A percentile compares a stretch with the other conserved stretches of the same genome.
Conservation (phyloP, 2,888 invertebrate genomes). For the Drosophila colorata region DNA sequence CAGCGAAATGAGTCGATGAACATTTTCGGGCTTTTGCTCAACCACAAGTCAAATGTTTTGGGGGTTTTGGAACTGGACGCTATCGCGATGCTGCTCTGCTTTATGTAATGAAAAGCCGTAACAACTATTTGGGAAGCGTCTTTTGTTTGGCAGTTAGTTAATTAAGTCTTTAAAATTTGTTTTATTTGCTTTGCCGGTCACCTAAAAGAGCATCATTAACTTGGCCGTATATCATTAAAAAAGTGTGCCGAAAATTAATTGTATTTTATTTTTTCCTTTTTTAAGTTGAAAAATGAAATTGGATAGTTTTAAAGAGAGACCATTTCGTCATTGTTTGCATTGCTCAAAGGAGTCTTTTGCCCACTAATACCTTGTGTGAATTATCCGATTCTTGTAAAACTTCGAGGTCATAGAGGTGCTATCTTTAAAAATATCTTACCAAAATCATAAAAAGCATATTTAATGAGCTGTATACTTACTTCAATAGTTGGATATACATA, state of each 20-base stretch:
- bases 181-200: slow-evolving; percentile 25
- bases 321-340: not conserved
- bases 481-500: too few species aligned
- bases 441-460: too few species aligned
- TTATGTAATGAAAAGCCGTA: slow-evolving; percentile 64
- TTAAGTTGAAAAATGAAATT: not conserved
- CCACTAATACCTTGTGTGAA: too few species aligned
- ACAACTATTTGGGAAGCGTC: slow-evolving; percentile 38
- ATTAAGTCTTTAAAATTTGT: slow-evolving; percentile 67
- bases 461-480: too few species aligned
- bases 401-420: too few species aligned
- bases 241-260: slow-evolving; percentile 28
- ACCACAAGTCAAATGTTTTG: slow-evolving; percentile 10
- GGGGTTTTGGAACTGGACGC: slow-evolving; percentile 21
- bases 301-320: not conserved
- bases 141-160: slow-evolving; percentile 48
- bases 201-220: slow-evolving; percentile 8
- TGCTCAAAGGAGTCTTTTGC: too few species aligned
- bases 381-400: too few species aligned
- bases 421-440: too few species aligned
- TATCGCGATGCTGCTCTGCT: slow-evolving; percentile 23
- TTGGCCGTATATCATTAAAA: slow-evolving; percentile 13
- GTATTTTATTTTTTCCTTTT: not conserved
- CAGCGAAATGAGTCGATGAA: slow-evolving; percentile 48
- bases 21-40: slow-evolving; percentile 27